Base-by-base conservation (phyloP, 2,797 vertebrate genomes). In the Cossypha heuglini region DNA sequence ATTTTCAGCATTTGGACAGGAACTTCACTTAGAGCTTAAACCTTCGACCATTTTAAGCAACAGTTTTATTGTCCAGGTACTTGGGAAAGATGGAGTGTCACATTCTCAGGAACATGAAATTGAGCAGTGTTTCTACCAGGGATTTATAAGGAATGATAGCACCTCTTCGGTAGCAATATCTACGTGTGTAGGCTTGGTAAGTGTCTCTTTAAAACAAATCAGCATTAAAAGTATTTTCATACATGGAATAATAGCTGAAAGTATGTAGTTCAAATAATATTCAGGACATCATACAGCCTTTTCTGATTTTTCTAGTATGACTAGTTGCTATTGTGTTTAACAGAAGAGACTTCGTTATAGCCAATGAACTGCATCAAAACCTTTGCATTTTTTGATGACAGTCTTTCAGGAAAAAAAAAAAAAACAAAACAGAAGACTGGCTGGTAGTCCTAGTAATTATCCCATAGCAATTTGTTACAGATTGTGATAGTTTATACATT, bases 161-260 rank as follows among this genome's bases (percentile, higher is more conserved):
- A 97, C 97, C 62, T 99, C 99, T 66, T 99, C 98, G 0, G 99
- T 99, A 55, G 99, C 99, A 43, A 97, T 99, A 97, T 99, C 99
- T 24, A 99, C 98, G 0, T 99, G 99, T 96, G 97, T 98, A 31
- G 99, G 99, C 96, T 98, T 99, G 99, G 99, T 99, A 97, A 99
- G 99, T 98, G 52, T 95, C 55, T 91, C 15, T 89, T 59, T 66
- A 6, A 88, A 81, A 68, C 6, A 78, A 83, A 86, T 46, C 51
- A 29, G 12, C 55, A 5, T 61, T 92, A 6, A 14, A 90, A 92
- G 46, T 69, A 37, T 87, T 96, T 85, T 91, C 24, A 9, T 77
- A 5, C 5, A 3, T 51, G 64, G 17, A 59, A 40, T 16, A 46
- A 25, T 77, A 69, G 58, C 28, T 25, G 31, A 61, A 75, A 33